These are phyloP conservation scores for Paedocypris sp. DNA, from an alignment of 2,113 vertebrate genomes.

Conservation along the genomic window DNA sequence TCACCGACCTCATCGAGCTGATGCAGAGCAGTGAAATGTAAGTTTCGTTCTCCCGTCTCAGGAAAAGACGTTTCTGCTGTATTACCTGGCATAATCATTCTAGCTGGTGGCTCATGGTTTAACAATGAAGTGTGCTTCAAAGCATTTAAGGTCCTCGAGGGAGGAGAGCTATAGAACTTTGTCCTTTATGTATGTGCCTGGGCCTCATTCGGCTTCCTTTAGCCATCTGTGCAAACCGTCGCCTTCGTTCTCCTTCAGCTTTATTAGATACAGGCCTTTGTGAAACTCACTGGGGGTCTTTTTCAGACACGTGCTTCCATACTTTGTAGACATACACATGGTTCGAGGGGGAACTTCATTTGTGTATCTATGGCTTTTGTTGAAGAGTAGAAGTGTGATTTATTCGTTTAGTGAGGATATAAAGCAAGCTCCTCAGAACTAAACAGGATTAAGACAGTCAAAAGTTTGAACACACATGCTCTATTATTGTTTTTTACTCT, in stretches of 20 bases:
- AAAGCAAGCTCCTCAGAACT: conserved; percentile 22
- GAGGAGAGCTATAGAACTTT: conserved; percentile 25
- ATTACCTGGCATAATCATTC: conserved; percentile 30
- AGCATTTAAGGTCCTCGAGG: neutral
- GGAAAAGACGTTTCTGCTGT: conserved; percentile 21
- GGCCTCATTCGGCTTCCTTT: conserved; percentile 37
- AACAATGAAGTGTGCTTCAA: conserved; percentile 29
- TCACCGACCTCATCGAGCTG: conserved; percentile 91
- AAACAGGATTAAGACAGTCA: no score
- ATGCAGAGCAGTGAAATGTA: conserved; percentile 98
- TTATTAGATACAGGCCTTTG: conserved; percentile 33
- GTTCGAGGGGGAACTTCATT: neutral
- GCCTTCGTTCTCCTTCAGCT: neutral
- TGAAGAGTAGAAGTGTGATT: conserved; percentile 34
- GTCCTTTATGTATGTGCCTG: conserved; percentile 30
- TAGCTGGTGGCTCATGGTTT: conserved; percentile 34
- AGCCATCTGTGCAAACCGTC: conserved; percentile 53
- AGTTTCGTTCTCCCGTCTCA: conserved; percentile 47
- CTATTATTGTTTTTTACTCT: no score
- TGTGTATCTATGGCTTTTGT: neutral
- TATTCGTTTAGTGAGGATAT: conserved; percentile 39
- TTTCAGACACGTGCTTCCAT: conserved; percentile 28
- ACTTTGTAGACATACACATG: conserved; percentile 20
- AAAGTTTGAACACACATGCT: no score
- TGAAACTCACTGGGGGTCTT: conserved; percentile 24